Base-by-base conservation (phyloP, 35 echinoderm and acorn worm genomes). In the Ophiothrix spiculata region DNA sequence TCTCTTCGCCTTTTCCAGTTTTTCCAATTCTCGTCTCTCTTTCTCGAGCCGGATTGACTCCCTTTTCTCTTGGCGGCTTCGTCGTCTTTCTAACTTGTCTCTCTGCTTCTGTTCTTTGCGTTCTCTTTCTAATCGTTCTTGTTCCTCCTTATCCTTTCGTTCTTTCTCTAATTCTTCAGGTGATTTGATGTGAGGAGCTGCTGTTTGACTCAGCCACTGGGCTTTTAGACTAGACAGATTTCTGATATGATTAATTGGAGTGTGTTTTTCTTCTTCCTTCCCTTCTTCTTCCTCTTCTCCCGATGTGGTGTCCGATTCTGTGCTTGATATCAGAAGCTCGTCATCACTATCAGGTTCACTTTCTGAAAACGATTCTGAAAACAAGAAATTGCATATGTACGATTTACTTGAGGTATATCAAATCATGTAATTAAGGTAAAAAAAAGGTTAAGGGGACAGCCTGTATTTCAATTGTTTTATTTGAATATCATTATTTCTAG, bases 201-300 rank as follows among this genome's bases (percentile, higher is more conserved):
- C 83, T 33, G 45, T 91, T 56, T 95, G 80, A 38, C 82, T 92
- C 41, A 97, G 54, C 94, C 94, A 97, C 54, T 88, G 76, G 37
- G 85, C 36, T 37, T 96, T 96, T 31, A 85, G 78, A 78, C 86
- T 88, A 37, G 86, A 75, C 39, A 92, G 49, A 28, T 38, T 88
- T n/a, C 40, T 79, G 78, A 97, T 37, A 23, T 88, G 90, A 35
- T 84, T 84, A n/a, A 86, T 64, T 39, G 86, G 56, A 12, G 85
- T 75, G 46, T 89, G 36, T 25, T 89, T 32, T 78, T 89, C 87
- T 29, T 75, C 84, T 32, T 90, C 83, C 49, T 91, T 85, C 0
- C 79, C 84, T 0, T 84, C 80, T 0, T 90, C 88, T 12, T 86
- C 81, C 21, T 92, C 83, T 1, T 90, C 87, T 45, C 77, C 80